Evolutionary conservation across 1,140 invertebrate genomes (phyloP).

Genomic region (Ostrea edulis): DNA sequence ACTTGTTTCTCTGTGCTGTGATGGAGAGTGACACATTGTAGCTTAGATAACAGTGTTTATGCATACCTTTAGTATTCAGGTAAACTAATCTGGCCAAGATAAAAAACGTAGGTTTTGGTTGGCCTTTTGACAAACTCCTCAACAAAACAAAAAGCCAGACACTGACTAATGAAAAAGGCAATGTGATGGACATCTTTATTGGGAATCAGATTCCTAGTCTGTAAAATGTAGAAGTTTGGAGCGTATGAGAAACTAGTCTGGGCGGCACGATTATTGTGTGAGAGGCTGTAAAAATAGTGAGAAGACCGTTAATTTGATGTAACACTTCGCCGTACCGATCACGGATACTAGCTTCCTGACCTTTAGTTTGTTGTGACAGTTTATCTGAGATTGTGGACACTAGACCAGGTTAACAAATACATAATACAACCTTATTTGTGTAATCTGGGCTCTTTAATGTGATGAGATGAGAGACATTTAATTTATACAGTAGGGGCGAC

Average conservation of each 20-base stretch:
- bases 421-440: background rate
- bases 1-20: background rate
- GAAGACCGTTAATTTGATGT: background rate
- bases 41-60: background rate
- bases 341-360: background rate
- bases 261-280: background rate
- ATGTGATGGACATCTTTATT: background rate
- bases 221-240: background rate
- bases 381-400: background rate
- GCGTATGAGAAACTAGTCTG: background rate
- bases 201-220: background rate
- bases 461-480: background rate
- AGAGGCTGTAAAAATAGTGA: background rate
- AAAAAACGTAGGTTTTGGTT: constrained; percentile 8
- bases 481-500: background rate
- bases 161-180: background rate
- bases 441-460: background rate
- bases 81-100: constrained; percentile 14
- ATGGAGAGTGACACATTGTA: constrained; percentile 21
- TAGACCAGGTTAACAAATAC: background rate
- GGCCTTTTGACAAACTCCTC: constrained; percentile 8
- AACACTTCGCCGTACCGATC: background rate
- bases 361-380: constrained; percentile 27
- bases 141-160: background rate
- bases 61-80: constrained; percentile 1